Conservation (phyloP, 1,140 invertebrate genomes). For the Brachionus plicatilis region DNA sequence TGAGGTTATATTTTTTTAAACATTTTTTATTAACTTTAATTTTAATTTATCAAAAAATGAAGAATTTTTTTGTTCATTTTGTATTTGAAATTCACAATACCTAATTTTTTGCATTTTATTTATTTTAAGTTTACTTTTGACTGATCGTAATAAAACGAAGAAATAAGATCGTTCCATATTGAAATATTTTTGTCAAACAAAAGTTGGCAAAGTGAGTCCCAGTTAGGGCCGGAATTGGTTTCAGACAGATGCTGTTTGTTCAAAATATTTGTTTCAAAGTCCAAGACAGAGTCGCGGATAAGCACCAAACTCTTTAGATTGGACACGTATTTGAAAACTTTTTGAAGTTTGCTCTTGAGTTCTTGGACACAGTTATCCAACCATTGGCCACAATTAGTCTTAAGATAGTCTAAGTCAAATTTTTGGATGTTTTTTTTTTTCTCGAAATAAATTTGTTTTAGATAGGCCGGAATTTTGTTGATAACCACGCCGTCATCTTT, state of each 20-base stretch:
- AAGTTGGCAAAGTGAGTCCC: background rate
- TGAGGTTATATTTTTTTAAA: too few relatives aligned
- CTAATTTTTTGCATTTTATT: too few relatives aligned
- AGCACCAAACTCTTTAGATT: conserved; percentile 34
- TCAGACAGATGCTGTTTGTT: background rate
- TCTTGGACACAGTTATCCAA: background rate
- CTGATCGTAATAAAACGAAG: conserved; percentile 9
- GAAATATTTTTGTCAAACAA: conserved; percentile 5
- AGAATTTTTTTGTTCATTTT: too few relatives aligned
- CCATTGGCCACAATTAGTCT: background rate
- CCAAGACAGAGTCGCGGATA: conserved; percentile 14
- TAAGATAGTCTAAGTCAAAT: conserved; percentile 10
- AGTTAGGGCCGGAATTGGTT: background rate
- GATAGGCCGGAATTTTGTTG: background rate
- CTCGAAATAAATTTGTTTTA: conserved; percentile 24
- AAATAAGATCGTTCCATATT: conserved; percentile 2
- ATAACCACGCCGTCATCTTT: conserved; percentile 33
- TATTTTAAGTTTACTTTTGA: background rate
- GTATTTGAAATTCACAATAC: too few relatives aligned
- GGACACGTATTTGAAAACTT: conserved; percentile 5
- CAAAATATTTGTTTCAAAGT: conserved; percentile 3
- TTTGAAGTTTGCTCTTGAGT: background rate
- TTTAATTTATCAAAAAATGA: too few relatives aligned
- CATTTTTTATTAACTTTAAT: too few relatives aligned
- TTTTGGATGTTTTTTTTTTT: background rate